Percentiles rank a stretch among this genome's conserved stretches.
Evolutionary conservation across 2,888 invertebrate genomes (phyloP).

Genomic region (Xylocampa areola): DNA sequence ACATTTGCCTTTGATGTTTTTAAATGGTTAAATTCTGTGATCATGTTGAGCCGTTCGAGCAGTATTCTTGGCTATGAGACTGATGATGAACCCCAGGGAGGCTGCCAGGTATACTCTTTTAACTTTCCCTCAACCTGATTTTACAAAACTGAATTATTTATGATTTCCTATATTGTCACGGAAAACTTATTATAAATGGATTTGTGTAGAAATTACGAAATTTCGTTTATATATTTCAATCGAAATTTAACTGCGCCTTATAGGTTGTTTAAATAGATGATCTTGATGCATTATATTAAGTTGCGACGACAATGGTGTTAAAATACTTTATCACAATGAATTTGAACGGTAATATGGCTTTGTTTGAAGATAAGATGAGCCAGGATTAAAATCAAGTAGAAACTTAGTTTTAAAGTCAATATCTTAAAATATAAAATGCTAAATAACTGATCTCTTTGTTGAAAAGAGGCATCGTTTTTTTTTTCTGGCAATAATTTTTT

Average conservation of each 20-base stretch:
- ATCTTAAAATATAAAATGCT: background rate
- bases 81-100: slow-evolving; percentile 31
- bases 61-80: slow-evolving; percentile 44
- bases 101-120: slow-evolving; percentile 23
- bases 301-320: slow-evolving; percentile 45
- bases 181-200: background rate
- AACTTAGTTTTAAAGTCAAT: background rate
- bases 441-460: background rate
- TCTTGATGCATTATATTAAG: slow-evolving; percentile 53
- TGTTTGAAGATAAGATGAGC: background rate
- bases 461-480: background rate
- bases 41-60: slow-evolving; percentile 11
- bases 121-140: slow-evolving; percentile 6
- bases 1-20: slow-evolving; percentile 9
- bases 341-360: slow-evolving; percentile 6
- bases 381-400: background rate
- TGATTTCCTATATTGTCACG: background rate
- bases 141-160: background rate
- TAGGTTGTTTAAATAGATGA: slow-evolving; percentile 40
- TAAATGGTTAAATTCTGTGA: slow-evolving; percentile 2
- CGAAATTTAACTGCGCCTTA: slow-evolving; percentile 55
- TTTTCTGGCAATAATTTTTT: slow-evolving; percentile 1
- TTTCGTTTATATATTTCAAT: slow-evolving; percentile 6
- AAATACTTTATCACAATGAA: slow-evolving; percentile 54
- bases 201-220: slow-evolving; percentile 2